phyloP scores from a whole-genome alignment of 2,888 invertebrate species.

The Miltochrista miniata region DNA sequence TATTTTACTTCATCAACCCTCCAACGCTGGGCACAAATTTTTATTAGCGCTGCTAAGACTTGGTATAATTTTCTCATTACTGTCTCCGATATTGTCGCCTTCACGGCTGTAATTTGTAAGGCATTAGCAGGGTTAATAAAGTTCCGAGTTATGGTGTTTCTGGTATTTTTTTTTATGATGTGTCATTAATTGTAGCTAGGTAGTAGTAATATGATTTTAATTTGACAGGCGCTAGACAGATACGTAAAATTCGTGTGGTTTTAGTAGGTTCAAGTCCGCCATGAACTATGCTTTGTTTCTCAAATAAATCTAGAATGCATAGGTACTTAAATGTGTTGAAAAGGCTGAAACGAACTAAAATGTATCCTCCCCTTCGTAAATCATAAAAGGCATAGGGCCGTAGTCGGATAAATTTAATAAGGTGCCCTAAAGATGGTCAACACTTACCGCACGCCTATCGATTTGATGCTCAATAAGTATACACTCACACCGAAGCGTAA shows the following conservation, averaged over 20 bases:
- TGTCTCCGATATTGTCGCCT: slow-evolving; percentile 55
- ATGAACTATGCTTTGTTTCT: too few species aligned
- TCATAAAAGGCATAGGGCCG: slow-evolving; percentile 37
- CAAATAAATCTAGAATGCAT: too few species aligned
- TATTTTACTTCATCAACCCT: slow-evolving; percentile 60
- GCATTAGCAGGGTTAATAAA: slow-evolving; percentile 49
- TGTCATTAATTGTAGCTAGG: not conserved
- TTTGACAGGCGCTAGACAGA: too few species aligned
- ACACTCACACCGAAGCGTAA: slow-evolving; percentile 41
- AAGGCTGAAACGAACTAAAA: not conserved
- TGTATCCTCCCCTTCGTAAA: slow-evolving; percentile 15
- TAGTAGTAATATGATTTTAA: not conserved
- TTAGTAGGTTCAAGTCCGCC: too few species aligned
- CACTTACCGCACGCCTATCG: slow-evolving; percentile 47
- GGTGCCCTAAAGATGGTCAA: slow-evolving; percentile 51
- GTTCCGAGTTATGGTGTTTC: slow-evolving; percentile 37
- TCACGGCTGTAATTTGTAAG: slow-evolving; percentile 54
- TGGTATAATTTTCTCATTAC: slow-evolving; percentile 80
- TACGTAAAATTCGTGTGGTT: too few species aligned
- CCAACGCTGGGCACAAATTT: slow-evolving; percentile 65
- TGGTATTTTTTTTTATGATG: slow-evolving; percentile 22
- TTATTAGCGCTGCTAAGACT: slow-evolving; percentile 77
- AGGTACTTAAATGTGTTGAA: too few species aligned
- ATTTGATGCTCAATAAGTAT: slow-evolving; percentile 48
- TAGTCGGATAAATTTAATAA: slow-evolving; percentile 57